Percentiles rank a stretch among this genome's conserved stretches.
Conservation (phyloP, 2,888 invertebrate species). For the Masnerella sp. region DNA sequence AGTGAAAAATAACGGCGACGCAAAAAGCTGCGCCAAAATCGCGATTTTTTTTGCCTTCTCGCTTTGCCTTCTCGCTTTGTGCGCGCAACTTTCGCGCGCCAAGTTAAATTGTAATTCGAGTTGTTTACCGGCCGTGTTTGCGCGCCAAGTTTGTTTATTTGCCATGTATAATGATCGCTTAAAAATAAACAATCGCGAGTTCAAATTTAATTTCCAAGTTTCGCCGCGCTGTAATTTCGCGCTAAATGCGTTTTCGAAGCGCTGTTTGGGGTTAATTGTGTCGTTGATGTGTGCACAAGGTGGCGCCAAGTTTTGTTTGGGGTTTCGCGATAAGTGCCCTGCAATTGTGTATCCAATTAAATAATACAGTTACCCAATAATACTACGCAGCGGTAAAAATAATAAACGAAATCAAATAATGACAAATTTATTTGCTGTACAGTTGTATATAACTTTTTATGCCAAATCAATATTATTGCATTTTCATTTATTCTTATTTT, state of each 20-base stretch:
- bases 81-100: conserved; percentile 28
- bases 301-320: conserved; percentile 12
- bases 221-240: conserved; percentile 20
- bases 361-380: too few species aligned
- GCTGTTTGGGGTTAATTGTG: conserved; percentile 23
- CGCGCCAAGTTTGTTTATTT: conserved; percentile 28
- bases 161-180: conserved; percentile 29
- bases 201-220: conserved; percentile 27
- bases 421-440: too few species aligned
- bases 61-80: too few species aligned
- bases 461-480: too few species aligned
- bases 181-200: conserved; percentile 36
- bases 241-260: conserved; percentile 24
- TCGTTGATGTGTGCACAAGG: conserved; percentile 12
- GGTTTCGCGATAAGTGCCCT: neutral
- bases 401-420: too few species aligned
- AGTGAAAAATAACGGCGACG: conserved; percentile 20
- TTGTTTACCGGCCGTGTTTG: conserved; percentile 36
- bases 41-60: too few species aligned
- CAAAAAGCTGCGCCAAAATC: too few species aligned
- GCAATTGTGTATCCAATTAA: too few species aligned
- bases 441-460: too few species aligned
- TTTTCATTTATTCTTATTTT: too few species aligned
- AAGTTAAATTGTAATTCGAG: conserved; percentile 46
- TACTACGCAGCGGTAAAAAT: too few species aligned